Percentiles rank a stretch among this genome's conserved stretches.
Conservation (phyloP, 2,888 invertebrate species). For the Tetropium fuscum region DNA sequence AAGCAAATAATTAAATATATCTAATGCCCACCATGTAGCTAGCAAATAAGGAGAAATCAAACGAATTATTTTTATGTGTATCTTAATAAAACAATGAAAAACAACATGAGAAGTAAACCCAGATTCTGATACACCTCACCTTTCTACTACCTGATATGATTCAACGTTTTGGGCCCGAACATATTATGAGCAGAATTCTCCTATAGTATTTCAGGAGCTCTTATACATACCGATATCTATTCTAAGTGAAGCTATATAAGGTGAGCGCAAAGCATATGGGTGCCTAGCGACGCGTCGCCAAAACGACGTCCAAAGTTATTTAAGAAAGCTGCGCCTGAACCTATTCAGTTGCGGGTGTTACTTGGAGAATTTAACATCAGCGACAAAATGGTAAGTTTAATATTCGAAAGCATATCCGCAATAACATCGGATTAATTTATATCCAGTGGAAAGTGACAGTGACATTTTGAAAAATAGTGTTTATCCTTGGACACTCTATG, state of each 20-base stretch:
- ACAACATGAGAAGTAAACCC: too few species aligned
- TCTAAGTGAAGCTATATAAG: slow-evolving; percentile 60
- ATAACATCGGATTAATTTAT: too few species aligned
- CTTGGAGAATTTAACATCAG: slow-evolving; percentile 57
- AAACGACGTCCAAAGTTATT: slow-evolving; percentile 55
- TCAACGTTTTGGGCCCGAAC: not conserved
- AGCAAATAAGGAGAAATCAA: too few species aligned
- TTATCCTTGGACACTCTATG: not conserved
- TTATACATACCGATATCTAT: slow-evolving; percentile 51
- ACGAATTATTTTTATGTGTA: too few species aligned
- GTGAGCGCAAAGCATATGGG: slow-evolving; percentile 50
- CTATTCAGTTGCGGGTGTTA: slow-evolving; percentile 61
- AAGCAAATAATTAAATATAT: too few species aligned
- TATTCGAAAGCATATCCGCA: not conserved
- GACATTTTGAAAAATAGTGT: not conserved
- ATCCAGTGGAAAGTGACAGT: slow-evolving; percentile 3
- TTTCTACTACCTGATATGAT: not conserved
- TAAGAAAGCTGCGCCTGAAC: slow-evolving; percentile 51
- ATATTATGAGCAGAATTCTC: slow-evolving; percentile 28
- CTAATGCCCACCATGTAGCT: too few species aligned
- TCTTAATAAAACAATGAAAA: too few species aligned
- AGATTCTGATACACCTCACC: not conserved
- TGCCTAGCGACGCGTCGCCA: slow-evolving; percentile 42
- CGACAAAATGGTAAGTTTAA: slow-evolving; percentile 62
- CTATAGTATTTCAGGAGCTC: slow-evolving; percentile 44